A percentile compares a stretch with the other conserved stretches of the same genome.
These are phyloP conservation scores for Melanaphis sacchari DNA, from an alignment of 1,140 invertebrate species.

Conservation along the genomic window DNA sequence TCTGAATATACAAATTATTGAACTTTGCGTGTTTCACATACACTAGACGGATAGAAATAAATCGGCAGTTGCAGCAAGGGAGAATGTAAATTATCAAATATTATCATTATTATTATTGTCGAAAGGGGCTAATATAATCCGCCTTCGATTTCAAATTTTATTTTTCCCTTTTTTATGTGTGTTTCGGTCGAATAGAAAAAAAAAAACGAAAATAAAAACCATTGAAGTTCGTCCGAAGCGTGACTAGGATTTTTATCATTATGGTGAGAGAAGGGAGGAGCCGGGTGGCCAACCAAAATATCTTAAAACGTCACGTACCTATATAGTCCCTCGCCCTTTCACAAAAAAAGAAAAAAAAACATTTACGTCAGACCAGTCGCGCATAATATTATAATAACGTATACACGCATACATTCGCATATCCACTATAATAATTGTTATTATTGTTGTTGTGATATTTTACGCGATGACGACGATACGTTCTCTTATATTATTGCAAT, in stretches of 20 bases:
- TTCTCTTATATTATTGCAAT: neutral
- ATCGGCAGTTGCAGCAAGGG: neutral
- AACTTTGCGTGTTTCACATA: neutral
- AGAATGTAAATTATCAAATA: constrained; percentile 16
- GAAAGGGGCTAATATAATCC: neutral
- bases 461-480: neutral
- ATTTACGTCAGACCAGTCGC: neutral
- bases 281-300: neutral
- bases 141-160: neutral
- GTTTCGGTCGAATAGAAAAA: neutral
- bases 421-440: neutral
- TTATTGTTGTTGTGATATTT: neutral
- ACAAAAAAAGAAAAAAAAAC: neutral
- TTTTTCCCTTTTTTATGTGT: neutral
- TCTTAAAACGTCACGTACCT: neutral
- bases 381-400: neutral
- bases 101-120: neutral
- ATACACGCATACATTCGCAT: neutral
- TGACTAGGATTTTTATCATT: constrained; percentile 17
- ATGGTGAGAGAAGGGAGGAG: neutral
- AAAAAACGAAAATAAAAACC: neutral
- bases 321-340: neutral
- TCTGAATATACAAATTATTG: neutral
- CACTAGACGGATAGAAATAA: neutral
- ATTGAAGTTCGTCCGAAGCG: neutral